These are phyloP conservation scores for Spondyliosoma cantharus DNA, from an alignment of 2,797 vertebrate species.

Conservation along the genomic window DNA sequence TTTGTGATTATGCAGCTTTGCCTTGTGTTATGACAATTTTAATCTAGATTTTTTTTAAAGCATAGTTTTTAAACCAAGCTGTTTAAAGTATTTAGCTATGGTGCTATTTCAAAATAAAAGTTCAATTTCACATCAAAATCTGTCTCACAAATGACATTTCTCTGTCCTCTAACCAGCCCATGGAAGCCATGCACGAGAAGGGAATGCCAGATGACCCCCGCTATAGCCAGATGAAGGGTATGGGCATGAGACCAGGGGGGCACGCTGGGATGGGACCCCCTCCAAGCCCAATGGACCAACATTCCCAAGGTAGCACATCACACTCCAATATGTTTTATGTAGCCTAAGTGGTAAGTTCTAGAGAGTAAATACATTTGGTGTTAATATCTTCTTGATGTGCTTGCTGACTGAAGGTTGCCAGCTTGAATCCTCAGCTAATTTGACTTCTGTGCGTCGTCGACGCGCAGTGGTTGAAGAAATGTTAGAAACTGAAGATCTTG, in stretches of 20 bases:
- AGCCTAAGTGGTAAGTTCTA: background rate
- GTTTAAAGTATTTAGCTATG: background rate
- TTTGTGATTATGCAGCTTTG: background rate
- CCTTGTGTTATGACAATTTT: background rate
- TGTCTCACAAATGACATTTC: background rate
- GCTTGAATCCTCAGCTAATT: background rate
- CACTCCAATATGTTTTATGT: background rate
- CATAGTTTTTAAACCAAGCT: background rate
- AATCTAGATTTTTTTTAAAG: background rate
- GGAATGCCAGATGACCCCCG: constrained; percentile 91
- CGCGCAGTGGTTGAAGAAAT: background rate
- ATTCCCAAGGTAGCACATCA: constrained; percentile 91
- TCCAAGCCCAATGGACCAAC: constrained; percentile 97
- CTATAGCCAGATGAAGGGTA: constrained; percentile 92
- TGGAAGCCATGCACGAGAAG: constrained; percentile 96
- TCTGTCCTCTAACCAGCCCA: constrained; percentile 81
- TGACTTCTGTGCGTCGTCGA: background rate
- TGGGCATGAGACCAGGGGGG: constrained; percentile 89
- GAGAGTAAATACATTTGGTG: background rate
- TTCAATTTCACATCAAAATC: background rate
- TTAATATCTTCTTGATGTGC: background rate
- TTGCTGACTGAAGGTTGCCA: background rate
- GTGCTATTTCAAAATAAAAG: background rate
- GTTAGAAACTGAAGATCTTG: background rate
- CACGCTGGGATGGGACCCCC: constrained; percentile 94